Conservation (phyloP, 2,888 invertebrate genomes). For the Magallana nippona region DNA sequence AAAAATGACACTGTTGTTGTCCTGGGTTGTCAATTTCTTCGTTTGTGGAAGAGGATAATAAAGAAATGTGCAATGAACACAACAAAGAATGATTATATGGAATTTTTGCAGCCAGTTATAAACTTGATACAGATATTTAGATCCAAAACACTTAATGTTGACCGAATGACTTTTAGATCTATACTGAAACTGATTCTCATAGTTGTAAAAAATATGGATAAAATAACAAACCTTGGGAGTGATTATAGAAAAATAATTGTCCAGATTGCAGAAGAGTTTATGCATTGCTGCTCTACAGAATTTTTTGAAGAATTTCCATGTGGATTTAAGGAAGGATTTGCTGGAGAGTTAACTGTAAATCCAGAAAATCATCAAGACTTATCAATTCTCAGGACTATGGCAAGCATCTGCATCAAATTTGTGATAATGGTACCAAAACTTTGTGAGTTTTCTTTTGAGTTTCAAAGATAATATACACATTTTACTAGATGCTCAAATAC, state of each 20-base stretch:
- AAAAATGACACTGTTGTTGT: background rate
- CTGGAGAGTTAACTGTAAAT: constrained; percentile 17
- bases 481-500: too few species aligned
- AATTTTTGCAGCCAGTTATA: background rate
- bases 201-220: background rate
- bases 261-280: background rate
- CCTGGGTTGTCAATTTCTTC: constrained; percentile 8
- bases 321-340: constrained; percentile 7
- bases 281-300: background rate
- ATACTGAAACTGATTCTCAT: background rate
- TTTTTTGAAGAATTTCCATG: constrained; percentile 17
- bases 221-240: background rate
- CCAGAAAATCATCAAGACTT: background rate
- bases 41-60: background rate
- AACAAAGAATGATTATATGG: background rate
- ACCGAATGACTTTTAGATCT: constrained; percentile 1
- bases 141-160: background rate
- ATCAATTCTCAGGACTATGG: background rate
- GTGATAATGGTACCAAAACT: background rate
- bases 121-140: background rate
- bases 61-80: background rate
- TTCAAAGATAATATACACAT: too few species aligned
- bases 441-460: background rate
- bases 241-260: background rate
- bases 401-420: background rate